Conservation (phyloP, 2,113 vertebrate species). For the Microcebus tavaratra region DNA sequence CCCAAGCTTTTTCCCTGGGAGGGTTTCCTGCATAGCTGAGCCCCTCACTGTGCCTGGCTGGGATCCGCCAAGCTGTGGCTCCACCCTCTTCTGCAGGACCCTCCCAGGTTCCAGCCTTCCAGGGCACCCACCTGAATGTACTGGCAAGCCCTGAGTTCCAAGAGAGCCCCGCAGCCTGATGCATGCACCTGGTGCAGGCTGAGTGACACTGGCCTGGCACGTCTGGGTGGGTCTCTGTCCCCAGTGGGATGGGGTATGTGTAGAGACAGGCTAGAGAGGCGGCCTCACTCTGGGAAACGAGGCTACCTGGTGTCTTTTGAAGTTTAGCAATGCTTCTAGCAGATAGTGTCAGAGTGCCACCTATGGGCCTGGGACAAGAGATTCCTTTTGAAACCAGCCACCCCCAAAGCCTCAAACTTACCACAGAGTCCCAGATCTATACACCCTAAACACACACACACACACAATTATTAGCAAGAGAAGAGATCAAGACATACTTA, state of each 20-base stretch:
- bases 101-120: neutral
- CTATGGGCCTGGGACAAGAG: neutral
- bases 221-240: neutral
- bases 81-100: neutral
- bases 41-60: neutral
- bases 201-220: neutral
- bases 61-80: neutral
- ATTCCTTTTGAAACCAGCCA: neutral
- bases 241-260: neutral
- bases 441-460: neutral
- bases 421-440: neutral
- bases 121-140: neutral
- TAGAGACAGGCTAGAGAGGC: neutral
- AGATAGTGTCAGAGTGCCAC: constrained; percentile 60
- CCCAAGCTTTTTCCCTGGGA: neutral
- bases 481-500: no score
- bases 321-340: neutral
- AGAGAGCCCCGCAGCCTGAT: fast-evolving
- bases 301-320: neutral
- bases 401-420: neutral
- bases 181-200: neutral
- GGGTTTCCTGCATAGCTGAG: neutral
- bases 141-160: neutral
- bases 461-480: no score
- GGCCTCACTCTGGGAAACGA: neutral